Base-by-base conservation (phyloP, 2,113 vertebrate species). In the Tyrannus savana region DNA sequence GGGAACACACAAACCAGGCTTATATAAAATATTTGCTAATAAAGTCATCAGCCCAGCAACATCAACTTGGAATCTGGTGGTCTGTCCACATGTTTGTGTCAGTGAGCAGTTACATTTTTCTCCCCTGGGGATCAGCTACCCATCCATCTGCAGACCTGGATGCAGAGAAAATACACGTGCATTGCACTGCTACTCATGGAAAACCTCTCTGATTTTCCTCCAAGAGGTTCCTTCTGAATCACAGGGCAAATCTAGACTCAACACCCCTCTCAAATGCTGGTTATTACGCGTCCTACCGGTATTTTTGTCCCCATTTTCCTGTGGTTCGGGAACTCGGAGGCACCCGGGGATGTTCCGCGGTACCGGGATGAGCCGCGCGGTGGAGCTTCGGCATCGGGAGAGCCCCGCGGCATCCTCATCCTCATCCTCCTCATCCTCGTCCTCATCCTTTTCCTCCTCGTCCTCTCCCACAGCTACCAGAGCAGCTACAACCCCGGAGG, bases 251-350 rank as follows among this genome's bases (percentile, higher is more conserved):
- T 13, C 17, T 83, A 2, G 22, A 59, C 11, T 41, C 4, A 5
- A 0, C 53, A 3, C 4, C 30, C 3, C 12, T 12, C 13, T 12
- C 13, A 2, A 4, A 24, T 75, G 31, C 62, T 41, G 27, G 0
- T 3, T 2, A 0, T 3, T 2, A 0, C 11, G 10, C 1, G 0
- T 2, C 17, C 33, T 1, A 0, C 2, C 6, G 21, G 2, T 0
- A 10, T 9, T 30, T 7, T 2, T 21, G 19, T 19, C 11, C 23
- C 52, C 3, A 4, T 8, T 35, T 6, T 6, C 11, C 47, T 18
- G 16, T 0, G 7, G 41, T 18, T 0, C 1, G 25, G 47, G 25
- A 30, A 5, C 42, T 2, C 9, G 5, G 2, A 5, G 15, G 31
- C 14, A 22, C 22, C 22, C 22, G n/a, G 56, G 56, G 56, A 58